phyloP scores from a whole-genome alignment of 1,140 invertebrate species.

The Heliconius hermathena region DNA sequence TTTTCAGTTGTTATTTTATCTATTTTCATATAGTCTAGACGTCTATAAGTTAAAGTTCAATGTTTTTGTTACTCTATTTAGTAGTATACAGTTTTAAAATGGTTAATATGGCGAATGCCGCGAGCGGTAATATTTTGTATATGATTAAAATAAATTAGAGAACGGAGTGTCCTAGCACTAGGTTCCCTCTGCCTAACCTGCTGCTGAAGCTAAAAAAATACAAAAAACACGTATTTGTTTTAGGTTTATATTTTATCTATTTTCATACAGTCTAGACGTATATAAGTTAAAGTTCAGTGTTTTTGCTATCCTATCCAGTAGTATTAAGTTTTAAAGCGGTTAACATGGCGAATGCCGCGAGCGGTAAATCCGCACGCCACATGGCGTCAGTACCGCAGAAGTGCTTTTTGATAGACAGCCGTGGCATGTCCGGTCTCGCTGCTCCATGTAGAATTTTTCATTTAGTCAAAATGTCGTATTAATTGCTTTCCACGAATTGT shows the following conservation, averaged over 20 bases:
- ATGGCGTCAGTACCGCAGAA: constrained; percentile 61
- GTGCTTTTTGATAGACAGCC: constrained; percentile 69
- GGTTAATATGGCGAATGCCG: constrained; percentile 59
- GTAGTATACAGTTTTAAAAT: constrained; percentile 38
- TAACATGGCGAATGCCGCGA: constrained; percentile 56
- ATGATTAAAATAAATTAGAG: no score
- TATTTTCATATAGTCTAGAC: background rate
- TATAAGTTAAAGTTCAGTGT: background rate
- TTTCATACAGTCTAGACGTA: background rate
- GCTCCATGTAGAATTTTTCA: constrained; percentile 36
- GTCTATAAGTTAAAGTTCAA: background rate
- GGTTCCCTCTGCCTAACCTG: no score
- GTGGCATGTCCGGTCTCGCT: constrained; percentile 46
- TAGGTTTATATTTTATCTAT: background rate
- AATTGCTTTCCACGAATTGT: constrained; percentile 33
- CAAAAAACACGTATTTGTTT: background rate
- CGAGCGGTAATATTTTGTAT: constrained; percentile 46
- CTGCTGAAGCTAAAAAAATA: no score
- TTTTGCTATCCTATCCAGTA: constrained; percentile 21
- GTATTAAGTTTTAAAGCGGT: constrained; percentile 45
- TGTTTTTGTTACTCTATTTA: constrained; percentile 15
- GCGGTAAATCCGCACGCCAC: constrained; percentile 62
- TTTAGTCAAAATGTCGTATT: constrained; percentile 31
- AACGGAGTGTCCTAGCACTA: no score
- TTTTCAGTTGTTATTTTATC: background rate